Percentiles rank a stretch among this genome's conserved stretches.
Conservation (phyloP, 2,888 invertebrate species). For the Stictocephala bisonia region DNA sequence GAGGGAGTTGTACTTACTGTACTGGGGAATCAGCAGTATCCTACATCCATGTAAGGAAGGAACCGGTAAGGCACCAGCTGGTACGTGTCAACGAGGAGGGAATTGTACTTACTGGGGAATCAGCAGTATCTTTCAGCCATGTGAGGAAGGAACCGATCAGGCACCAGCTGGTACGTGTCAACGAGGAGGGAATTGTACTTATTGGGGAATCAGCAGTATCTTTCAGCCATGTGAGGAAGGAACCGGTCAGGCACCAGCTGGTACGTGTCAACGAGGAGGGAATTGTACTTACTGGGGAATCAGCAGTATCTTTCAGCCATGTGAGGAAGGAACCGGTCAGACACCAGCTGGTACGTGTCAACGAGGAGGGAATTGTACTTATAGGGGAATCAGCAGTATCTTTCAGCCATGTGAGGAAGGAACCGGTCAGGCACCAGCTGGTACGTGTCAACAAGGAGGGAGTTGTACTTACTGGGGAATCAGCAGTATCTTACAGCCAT, state of each 20-base stretch:
- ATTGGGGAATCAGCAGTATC: slow-evolving; percentile 76
- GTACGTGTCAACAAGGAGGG: slow-evolving; percentile 67
- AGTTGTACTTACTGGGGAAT: slow-evolving; percentile 71
- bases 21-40: too few species aligned
- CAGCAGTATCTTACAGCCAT: slow-evolving; percentile 75
- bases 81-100: too few species aligned
- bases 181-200: slow-evolving; percentile 69
- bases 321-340: slow-evolving; percentile 68
- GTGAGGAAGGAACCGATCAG: slow-evolving; percentile 68
- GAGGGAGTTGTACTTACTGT: slow-evolving; percentile 69
- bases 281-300: too few species aligned
- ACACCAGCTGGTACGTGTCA: slow-evolving; percentile 65
- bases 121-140: slow-evolving; percentile 75
- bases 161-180: slow-evolving; percentile 65
- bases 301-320: slow-evolving; percentile 75
- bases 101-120: too few species aligned
- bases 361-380: slow-evolving; percentile 68
- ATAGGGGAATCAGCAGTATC: slow-evolving; percentile 75
- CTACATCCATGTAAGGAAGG: too few species aligned
- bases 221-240: slow-evolving; percentile 72
- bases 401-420: slow-evolving; percentile 72
- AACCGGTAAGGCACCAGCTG: too few species aligned
- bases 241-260: slow-evolving; percentile 65
- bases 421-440: slow-evolving; percentile 65
- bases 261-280: slow-evolving; percentile 67